Percentiles rank a stretch among this genome's conserved stretches.
phyloP scores from a whole-genome alignment of 2,888 invertebrate genomes.

The Priapulus caudatus region DNA sequence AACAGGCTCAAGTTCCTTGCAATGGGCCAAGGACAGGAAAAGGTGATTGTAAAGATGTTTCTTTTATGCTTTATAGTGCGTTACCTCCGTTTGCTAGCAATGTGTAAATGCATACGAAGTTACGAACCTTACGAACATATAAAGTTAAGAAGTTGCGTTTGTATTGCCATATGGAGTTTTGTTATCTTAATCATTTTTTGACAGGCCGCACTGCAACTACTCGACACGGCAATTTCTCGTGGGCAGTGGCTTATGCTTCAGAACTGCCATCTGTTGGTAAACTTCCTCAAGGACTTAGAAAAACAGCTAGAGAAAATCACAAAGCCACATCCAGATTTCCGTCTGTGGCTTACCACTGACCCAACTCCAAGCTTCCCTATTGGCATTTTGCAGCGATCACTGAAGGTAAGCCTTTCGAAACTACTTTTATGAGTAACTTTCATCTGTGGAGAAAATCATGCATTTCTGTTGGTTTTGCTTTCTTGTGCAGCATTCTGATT shows the following conservation, averaged over 20 bases:
- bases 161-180: neutral
- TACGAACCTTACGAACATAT: too few relatives aligned
- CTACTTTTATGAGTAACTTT: neutral
- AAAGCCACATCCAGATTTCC: conserved; percentile 76
- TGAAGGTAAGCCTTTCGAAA: conserved; percentile 47
- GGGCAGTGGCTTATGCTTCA: conserved; percentile 87
- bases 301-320: conserved; percentile 64
- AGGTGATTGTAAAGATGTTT: too few relatives aligned
- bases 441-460: neutral
- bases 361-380: conserved; percentile 75
- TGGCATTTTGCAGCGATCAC: conserved; percentile 68
- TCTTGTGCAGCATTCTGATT: too few relatives aligned
- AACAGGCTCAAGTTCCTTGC: conserved; percentile 40
- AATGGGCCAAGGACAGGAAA: conserved; percentile 42
- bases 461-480: neutral
- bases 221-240: conserved; percentile 38
- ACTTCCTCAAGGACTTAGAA: conserved; percentile 66
- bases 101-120: too few relatives aligned
- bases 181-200: conserved; percentile 16
- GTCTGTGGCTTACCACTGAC: conserved; percentile 85
- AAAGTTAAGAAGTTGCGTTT: conserved; percentile 11
- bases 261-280: conserved; percentile 73
- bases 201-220: conserved; percentile 51
- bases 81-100: too few relatives aligned
- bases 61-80: too few relatives aligned